Conservation (phyloP, 2,113 vertebrate species). For the Centropus bengalensis region DNA sequence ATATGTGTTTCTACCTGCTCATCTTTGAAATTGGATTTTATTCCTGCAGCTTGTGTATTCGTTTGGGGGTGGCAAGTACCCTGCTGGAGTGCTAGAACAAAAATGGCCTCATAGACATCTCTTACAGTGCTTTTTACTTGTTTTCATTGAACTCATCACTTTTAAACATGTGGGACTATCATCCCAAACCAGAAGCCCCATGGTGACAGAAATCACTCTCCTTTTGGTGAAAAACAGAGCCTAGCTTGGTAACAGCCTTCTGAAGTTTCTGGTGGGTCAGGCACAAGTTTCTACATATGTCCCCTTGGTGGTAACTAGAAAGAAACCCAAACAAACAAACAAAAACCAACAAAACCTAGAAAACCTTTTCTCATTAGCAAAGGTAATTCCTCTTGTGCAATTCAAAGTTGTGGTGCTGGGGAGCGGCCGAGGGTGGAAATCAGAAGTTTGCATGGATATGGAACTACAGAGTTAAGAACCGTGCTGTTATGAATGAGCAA, state of each 20-base stretch:
- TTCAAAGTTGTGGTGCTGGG: background rate
- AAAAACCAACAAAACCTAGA: background rate
- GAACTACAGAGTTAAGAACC: background rate
- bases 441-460: fast-evolving
- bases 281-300: background rate
- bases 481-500: background rate
- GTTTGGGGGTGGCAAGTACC: background rate
- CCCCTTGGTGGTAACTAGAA: background rate
- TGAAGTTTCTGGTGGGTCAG: background rate
- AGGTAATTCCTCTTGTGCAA: background rate
- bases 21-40: background rate
- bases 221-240: background rate
- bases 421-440: background rate
- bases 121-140: background rate
- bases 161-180: background rate
- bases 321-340: background rate
- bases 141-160: background rate
- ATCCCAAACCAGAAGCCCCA: background rate
- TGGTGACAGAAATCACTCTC: background rate
- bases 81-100: background rate
- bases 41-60: background rate
- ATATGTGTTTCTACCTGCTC: background rate
- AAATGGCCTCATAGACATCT: background rate
- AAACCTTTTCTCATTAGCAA: background rate
- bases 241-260: background rate